Percentiles rank a stretch among this genome's conserved stretches.
Conservation (phyloP, 2,797 vertebrate species). For the Pogonophryne albipinna region DNA sequence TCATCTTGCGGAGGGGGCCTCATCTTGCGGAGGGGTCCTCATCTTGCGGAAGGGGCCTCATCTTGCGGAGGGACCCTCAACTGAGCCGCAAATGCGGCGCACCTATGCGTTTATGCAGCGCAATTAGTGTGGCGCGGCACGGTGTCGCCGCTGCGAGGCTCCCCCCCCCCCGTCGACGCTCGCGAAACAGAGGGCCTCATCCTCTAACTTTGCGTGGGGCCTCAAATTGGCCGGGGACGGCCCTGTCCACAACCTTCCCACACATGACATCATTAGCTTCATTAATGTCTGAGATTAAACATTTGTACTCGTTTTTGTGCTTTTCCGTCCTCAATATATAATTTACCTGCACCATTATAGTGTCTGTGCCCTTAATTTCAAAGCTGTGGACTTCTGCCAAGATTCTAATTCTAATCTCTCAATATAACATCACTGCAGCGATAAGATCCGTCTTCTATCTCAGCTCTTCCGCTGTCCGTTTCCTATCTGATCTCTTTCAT, state of each 20-base stretch:
- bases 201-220: too few relatives aligned
- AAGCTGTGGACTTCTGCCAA: slow-evolving; percentile 53
- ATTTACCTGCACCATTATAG: slow-evolving; percentile 33
- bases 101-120: too few relatives aligned
- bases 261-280: slow-evolving; percentile 29
- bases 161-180: too few relatives aligned
- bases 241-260: background rate
- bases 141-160: too few relatives aligned
- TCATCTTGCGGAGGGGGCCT: too few relatives aligned
- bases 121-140: too few relatives aligned
- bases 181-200: too few relatives aligned
- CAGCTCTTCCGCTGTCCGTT: slow-evolving; percentile 67
- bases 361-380: slow-evolving; percentile 52
- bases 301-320: background rate
- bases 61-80: too few relatives aligned
- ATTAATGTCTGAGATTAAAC: slow-evolving; percentile 32
- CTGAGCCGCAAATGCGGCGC: too few relatives aligned
- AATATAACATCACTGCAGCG: slow-evolving; percentile 63
- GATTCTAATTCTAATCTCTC: slow-evolving; percentile 69
- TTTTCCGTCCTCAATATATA: slow-evolving; percentile 9
- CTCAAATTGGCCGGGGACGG: too few relatives aligned
- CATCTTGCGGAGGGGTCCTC: too few relatives aligned
- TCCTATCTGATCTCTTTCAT: slow-evolving; percentile 65
- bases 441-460: slow-evolving; percentile 75
- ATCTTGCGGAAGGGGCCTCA: too few relatives aligned